Conservation (phyloP, 2,888 invertebrate species). For the Polietes domitor region DNA sequence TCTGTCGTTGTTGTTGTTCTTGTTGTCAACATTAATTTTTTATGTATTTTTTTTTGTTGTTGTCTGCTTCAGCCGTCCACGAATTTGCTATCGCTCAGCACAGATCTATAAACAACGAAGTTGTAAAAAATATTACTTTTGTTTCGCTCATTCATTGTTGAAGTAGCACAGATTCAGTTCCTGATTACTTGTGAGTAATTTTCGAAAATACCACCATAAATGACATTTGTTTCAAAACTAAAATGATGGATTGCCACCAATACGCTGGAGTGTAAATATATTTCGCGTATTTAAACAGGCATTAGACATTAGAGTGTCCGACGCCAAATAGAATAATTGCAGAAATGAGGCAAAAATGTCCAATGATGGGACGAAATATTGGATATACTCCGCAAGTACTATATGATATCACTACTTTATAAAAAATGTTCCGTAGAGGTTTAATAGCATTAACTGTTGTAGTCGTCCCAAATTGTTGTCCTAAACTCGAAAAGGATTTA, state of each 20-base stretch:
- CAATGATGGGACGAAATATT: too few species aligned
- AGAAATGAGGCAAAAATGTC: too few species aligned
- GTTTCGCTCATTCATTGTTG: too few species aligned
- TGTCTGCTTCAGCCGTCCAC: not conserved
- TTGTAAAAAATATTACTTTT: not conserved
- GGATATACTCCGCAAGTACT: too few species aligned
- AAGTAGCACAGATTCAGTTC: too few species aligned
- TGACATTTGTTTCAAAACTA: not conserved
- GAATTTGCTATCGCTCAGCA: not conserved
- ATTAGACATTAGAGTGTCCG: too few species aligned
- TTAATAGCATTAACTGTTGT: too few species aligned
- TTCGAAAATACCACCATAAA: not conserved
- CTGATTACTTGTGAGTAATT: not conserved
- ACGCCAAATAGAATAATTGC: too few species aligned
- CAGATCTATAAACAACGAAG: not conserved
- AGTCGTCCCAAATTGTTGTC: too few species aligned
- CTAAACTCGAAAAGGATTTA: too few species aligned
- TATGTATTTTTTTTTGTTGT: not conserved
- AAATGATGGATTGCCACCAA: not conserved
- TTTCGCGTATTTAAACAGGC: not conserved
- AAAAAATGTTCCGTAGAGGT: too few species aligned
- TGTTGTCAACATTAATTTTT: not conserved
- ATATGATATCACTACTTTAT: too few species aligned
- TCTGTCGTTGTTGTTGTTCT: not conserved
- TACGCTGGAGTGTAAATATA: not conserved